Base-by-base conservation (phyloP, 1,140 invertebrate genomes). In the Calephelis nemesis region DNA sequence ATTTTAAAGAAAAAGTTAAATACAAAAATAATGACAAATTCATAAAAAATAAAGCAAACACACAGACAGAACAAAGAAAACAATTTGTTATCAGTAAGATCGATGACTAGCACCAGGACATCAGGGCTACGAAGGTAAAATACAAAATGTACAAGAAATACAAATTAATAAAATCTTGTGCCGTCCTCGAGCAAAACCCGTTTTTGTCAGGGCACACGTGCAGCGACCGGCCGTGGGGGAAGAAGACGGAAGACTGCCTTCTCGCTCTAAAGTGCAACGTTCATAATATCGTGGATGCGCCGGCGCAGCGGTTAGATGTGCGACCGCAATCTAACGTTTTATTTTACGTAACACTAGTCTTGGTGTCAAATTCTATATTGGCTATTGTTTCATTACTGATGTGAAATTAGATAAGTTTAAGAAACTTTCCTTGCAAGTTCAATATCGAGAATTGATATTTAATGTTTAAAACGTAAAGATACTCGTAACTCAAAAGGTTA, bases 111-210 rank as follows among this genome's bases (percentile, higher is more conserved):
- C 79, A 84, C 85, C 79, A 85, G 83, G 75, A 50, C 63, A 74
- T 64, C 78, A 88, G 78, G 71, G 84, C 73, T 70, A 63, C 62
- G 69, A 69, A 78, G 72, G 78, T 85, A 80, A 75, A 85, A 74
- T 80, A 83, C 78, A 81, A 78, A 80, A 81, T 81, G 45, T 63
- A 63, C 54, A 82, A 84, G 83, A 85, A 87, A 88, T 72, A 87
- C 83, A 85, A 88, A 87, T 87, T 89, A 89, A 86, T 89, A 86
- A 87, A 88, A 87, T 86, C 84, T 85, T 83, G 76, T 72, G 77
- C 78, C 78, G 79, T 78, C 77, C 76, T 74, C 77, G 68, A 74
- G 73, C 81, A 77, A 85, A 88, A 90, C 87, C 81, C 77, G 87
- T 88, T 90, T 60, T 75, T 73, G 77, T 78, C 81, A 75, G 75